Evolutionary conservation across 1,140 invertebrate genomes (phyloP), one percentile per base, ranked within the genome.

Genomic region (Drosophila kikkawai): DNA sequence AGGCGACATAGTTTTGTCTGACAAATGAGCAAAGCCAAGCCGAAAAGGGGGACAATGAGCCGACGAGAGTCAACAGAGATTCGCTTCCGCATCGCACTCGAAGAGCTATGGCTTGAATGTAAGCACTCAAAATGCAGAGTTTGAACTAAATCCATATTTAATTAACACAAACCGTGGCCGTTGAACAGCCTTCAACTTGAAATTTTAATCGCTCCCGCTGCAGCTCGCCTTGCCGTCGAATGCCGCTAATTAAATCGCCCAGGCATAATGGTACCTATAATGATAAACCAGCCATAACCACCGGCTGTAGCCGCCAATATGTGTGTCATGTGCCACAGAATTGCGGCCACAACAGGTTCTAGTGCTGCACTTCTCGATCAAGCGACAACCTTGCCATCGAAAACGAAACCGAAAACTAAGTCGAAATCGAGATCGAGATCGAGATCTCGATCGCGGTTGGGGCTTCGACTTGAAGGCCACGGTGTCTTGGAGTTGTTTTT

Each of bases 171-270:
- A 34, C 41, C 60, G 50, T 34, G 61, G 60, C 83, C 77, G 80
- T 78, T 84, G 63, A 61, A 78, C 59, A 73, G 69, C 84, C 84
- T 87, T 87, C 84, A 87, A 87, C 84, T 87, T 87, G 84, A 87
- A 87, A 73, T 60, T 71, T 64, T 71, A 51, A 58, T 67, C 50
- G 66, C 50, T 55, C 22, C 32, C 64, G 67, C 64, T 69, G 67
- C 67, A 70, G 67, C 34, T 70, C 45, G 70, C 70, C 70, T 73
- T 73, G 70, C 45, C 70, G 22, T 15, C 68, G 68, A 68, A 58
- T 79, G 75, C 36, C 50, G 74, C 75, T 79, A 71, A 78, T 79
- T 59, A 53, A 58, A 51, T 19, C 36, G 67, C 37, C 44, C 44
- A 15, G 57, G 64, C 50, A 34, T 13, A 56, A 41, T 48, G 36